Percentiles rank a stretch among this genome's conserved stretches.
phyloP scores from a whole-genome alignment of 2,888 invertebrate genomes.

The Macrosiphum euphorbiae region DNA sequence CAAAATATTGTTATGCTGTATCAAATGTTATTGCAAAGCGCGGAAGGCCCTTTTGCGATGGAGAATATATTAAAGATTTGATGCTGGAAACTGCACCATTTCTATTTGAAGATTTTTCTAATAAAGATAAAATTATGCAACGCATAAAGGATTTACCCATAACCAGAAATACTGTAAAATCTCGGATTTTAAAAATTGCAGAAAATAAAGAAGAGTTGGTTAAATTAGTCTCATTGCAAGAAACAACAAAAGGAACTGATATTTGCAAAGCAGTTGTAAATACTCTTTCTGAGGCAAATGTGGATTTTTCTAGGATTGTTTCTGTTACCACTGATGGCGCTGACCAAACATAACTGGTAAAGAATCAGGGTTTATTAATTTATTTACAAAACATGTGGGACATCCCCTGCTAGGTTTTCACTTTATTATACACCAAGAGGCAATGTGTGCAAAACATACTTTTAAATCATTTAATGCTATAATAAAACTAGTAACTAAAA shows the following conservation, averaged over 20 bases:
- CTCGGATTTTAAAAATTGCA: not conserved
- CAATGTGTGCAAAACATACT: no score
- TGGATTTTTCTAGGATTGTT: not conserved
- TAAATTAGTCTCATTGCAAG: conserved; percentile 2
- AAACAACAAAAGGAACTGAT: not conserved
- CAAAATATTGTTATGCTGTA: conserved; percentile 30
- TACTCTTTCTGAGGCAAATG: conserved; percentile 6
- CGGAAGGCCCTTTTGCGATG: conserved; percentile 19
- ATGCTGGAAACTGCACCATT: not conserved
- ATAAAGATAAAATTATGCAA: conserved; percentile 30
- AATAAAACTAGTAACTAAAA: no score
- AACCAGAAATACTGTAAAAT: conserved; percentile 45
- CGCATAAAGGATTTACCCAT: conserved; percentile 19
- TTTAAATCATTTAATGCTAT: no score
- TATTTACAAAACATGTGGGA: conserved; percentile 26
- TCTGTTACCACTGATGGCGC: not conserved
- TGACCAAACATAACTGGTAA: no score
- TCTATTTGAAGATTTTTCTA: conserved; percentile 21
- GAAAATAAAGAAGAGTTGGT: conserved; percentile 20
- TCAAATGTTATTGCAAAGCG: conserved; percentile 26
- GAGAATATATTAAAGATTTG: conserved; percentile 28
- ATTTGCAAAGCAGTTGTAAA: conserved; percentile 19
- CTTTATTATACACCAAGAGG: not conserved
- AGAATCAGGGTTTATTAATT: conserved; percentile 3
- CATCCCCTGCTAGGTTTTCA: conserved; percentile 18